Evolutionary conservation across 2,888 invertebrate species (phyloP).

Genomic region (Cyrtodaria siliqua): DNA sequence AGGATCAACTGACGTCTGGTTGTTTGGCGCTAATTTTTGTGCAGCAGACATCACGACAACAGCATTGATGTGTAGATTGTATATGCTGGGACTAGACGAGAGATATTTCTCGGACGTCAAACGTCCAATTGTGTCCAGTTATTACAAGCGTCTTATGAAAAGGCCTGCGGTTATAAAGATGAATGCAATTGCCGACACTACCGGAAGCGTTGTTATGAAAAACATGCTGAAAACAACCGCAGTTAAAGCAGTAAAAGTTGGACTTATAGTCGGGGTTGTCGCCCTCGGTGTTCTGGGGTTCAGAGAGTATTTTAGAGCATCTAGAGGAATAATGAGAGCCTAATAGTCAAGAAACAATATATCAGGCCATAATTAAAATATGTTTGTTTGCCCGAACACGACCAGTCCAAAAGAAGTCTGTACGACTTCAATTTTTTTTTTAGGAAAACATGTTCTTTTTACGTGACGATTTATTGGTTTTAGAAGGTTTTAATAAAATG

Average conservation of each 20-base stretch:
- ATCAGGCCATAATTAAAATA: too few relatives aligned
- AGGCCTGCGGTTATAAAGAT: slow-evolving; percentile 39
- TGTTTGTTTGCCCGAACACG: too few relatives aligned
- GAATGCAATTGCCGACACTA: not conserved
- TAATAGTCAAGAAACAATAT: too few relatives aligned
- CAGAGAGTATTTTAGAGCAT: not conserved
- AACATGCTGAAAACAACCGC: not conserved
- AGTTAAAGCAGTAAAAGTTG: slow-evolving; percentile 3
- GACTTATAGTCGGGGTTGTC: slow-evolving; percentile 5
- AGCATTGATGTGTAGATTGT: slow-evolving; percentile 66
- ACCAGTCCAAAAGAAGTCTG: too few relatives aligned
- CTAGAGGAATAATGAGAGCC: too few relatives aligned
- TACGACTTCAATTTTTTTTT: too few relatives aligned
- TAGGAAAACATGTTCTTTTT: too few relatives aligned
- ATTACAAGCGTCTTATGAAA: slow-evolving; percentile 45
- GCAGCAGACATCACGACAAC: slow-evolving; percentile 74
- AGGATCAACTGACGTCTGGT: slow-evolving; percentile 62
- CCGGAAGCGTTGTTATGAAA: not conserved
- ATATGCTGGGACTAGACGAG: slow-evolving; percentile 64
- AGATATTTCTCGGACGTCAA: slow-evolving; percentile 62
- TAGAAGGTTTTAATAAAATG: too few relatives aligned
- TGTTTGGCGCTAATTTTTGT: slow-evolving; percentile 72
- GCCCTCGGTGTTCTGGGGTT: slow-evolving; percentile 1
- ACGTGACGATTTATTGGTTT: too few relatives aligned
- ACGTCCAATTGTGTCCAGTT: slow-evolving; percentile 68